Evolutionary conservation across 2,888 invertebrate species (phyloP), one percentile per base, ranked within the genome.

Genomic region (Seladonia tumulorum): DNA sequence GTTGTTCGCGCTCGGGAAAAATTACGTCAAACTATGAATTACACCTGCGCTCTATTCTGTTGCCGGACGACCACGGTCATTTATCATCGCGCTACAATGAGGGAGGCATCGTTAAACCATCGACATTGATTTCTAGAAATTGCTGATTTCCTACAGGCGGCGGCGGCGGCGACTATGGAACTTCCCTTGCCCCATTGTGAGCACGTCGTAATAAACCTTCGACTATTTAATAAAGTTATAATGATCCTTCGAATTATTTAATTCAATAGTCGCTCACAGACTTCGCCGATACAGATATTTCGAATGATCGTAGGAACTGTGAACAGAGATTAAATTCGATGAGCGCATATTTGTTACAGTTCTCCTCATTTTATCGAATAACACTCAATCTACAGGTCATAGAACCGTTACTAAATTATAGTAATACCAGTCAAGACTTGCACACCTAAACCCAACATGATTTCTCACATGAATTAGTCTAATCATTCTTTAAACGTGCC

Each of bases 11-110:
- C 42, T n/a, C 68, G 39, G 22, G 14, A 53, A 78, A 78, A 84
- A 78, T 82, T 45, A 5, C 74, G 82, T 60, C 70, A 39, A 68
- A 73, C 82, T 66, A 76, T 76, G 76, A 76, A 45, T 82, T 77
- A 45, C 49, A 76, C 77, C 60, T 82, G 70, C 70, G 70, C 42
- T 74, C 63, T 35, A 39, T 53, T 45, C 22, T 16, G 22, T 68
- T 14, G 22, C 25, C 29, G 35, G 47, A 14, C 39, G 39, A 68
- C 35, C 39, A 57, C 45, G 49, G 47, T 16, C 73, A 39, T 68
- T 29, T 71, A 57, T 45, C 63, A 63, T 49, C 63, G 16, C 10
- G 18, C 35, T 25, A 60, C 63, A 75, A 42, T 71, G 16, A 57
- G 49, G 22, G n/a, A 53, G 66, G 60, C 49, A 42, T 73, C n/a